Evolutionary conservation across 2,797 vertebrate species (phyloP).

Genomic region (Selene dorsalis): DNA sequence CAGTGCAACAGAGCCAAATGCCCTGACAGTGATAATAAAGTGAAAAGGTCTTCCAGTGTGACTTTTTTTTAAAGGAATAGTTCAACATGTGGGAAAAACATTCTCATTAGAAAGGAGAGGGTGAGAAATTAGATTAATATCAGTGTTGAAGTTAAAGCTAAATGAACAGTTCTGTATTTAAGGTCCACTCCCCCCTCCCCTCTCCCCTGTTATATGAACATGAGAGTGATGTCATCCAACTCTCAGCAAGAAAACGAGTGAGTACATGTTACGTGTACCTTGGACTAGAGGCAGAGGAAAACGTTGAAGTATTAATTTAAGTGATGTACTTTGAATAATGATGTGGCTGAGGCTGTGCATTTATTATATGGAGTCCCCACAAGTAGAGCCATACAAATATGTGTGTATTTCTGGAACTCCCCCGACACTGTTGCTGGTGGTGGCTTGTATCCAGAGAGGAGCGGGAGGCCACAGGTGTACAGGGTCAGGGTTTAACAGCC

Average conservation of each 20-base stretch:
- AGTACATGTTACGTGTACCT: not conserved
- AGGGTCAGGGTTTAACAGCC: slow-evolving; percentile 77
- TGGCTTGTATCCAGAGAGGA: slow-evolving; percentile 63
- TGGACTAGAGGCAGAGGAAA: not conserved
- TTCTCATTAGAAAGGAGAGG: not conserved
- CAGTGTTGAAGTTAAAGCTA: not conserved
- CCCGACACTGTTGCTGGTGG: slow-evolving; percentile 30
- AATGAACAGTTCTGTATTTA: not conserved
- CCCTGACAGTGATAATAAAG: slow-evolving; percentile 8
- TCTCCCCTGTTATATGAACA: not conserved
- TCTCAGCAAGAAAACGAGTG: not conserved
- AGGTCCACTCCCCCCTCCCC: not conserved
- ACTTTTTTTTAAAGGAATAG: not conserved
- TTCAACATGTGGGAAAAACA: not conserved
- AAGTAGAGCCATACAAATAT: slow-evolving; percentile 20
- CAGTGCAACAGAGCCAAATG: slow-evolving; percentile 20
- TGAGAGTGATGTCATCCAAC: slow-evolving; percentile 1
- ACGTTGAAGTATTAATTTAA: not conserved
- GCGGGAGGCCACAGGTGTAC: slow-evolving; percentile 72
- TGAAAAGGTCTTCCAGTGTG: not conserved
- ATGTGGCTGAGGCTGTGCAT: slow-evolving; percentile 6
- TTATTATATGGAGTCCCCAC: not conserved
- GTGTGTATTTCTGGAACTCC: slow-evolving; percentile 49
- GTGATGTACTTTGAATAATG: not conserved
- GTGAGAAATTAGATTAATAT: not conserved